Percentiles rank a stretch among this genome's conserved stretches.
These are phyloP conservation scores for Scatophagus argus DNA, from an alignment of 2,113 vertebrate genomes.

Conservation along the genomic window DNA sequence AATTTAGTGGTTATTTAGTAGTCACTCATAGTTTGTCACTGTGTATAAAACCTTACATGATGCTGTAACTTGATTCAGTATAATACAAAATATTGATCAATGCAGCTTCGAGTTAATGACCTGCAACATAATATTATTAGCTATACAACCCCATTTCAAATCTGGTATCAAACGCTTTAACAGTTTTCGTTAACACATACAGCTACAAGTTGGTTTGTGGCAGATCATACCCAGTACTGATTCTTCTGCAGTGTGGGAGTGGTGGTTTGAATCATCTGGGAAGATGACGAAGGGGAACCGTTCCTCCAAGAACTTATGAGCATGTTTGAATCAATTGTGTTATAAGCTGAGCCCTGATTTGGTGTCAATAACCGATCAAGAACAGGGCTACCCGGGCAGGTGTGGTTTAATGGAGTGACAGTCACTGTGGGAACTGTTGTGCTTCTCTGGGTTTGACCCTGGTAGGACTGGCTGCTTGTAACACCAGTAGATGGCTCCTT, in stretches of 20 bases:
- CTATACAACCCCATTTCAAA: conserved; percentile 7
- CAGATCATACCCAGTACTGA: conserved; percentile 93
- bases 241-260: conserved; percentile 86
- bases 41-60: neutral
- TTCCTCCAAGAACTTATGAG: conserved; percentile 82
- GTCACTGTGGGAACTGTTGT: conserved; percentile 85
- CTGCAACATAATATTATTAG: neutral
- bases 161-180: conserved; percentile 12
- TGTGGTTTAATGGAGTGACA: conserved; percentile 86
- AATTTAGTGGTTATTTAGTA: too few relatives aligned
- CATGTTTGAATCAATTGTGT: conserved; percentile 61
- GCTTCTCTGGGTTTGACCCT: conserved; percentile 79
- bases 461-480: conserved; percentile 53
- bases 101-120: conserved; percentile 3
- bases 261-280: conserved; percentile 84
- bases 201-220: neutral
- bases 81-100: conserved; percentile 1
- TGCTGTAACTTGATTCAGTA: neutral
- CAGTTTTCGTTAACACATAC: neutral
- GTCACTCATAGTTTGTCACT: neutral
- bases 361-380: conserved; percentile 51
- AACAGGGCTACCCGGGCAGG: conserved; percentile 62
- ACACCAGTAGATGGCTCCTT: conserved; percentile 48
- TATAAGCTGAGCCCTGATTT: conserved; percentile 39
- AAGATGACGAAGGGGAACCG: conserved; percentile 81